Percentiles rank a stretch among this genome's conserved stretches.
These are phyloP conservation scores for Phylloscopus collybita DNA, from an alignment of 2,797 vertebrate genomes.

Conservation along the genomic window DNA sequence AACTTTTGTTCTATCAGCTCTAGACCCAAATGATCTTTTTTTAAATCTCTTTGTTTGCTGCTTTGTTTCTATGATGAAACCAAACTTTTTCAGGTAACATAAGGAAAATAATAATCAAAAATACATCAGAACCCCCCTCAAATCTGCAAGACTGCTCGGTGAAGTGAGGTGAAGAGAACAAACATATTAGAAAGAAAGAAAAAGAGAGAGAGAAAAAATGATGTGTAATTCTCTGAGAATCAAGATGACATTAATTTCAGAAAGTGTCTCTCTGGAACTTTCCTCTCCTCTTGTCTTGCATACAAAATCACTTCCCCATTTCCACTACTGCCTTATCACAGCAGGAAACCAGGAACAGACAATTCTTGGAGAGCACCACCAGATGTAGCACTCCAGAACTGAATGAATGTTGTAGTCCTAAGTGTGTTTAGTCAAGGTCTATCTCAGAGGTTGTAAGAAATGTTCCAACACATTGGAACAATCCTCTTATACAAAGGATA, in stretches of 20 bases:
- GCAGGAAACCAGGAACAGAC: not conserved
- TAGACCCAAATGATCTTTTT: not conserved
- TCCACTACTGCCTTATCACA: not conserved
- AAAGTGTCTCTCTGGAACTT: not conserved
- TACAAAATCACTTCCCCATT: not conserved
- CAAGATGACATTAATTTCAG: not conserved
- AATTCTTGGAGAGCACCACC: not conserved
- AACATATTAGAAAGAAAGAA: not conserved
- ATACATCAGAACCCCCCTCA: not conserved
- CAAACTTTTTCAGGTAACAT: not conserved
- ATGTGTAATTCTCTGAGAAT: not conserved
- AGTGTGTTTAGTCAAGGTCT: not conserved
- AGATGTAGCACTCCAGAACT: not conserved
- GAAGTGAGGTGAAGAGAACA: not conserved
- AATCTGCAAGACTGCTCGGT: accelerated
- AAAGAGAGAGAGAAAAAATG: not conserved
- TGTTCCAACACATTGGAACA: not conserved
- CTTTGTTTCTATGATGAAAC: not conserved
- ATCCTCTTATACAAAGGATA: not conserved
- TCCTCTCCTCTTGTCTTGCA: not conserved
- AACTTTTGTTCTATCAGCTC: not conserved
- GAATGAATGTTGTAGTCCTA: not conserved
- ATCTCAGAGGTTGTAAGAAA: not conserved
- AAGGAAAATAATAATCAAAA: not conserved
- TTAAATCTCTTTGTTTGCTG: not conserved